phyloP scores from a whole-genome alignment of 2,113 vertebrate species.

The Orientallactaga bullata region DNA sequence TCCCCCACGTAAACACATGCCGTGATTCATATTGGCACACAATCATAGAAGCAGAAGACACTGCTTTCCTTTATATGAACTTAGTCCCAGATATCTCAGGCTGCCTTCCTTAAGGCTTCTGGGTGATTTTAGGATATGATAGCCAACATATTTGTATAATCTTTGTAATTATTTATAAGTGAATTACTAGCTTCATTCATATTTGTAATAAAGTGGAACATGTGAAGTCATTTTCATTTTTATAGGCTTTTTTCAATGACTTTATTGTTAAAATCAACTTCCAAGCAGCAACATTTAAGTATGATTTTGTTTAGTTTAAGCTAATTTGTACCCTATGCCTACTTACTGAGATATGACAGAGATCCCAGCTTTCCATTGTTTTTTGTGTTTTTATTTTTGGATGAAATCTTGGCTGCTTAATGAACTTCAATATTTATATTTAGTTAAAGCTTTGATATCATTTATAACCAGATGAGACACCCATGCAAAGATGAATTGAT shows the following conservation, averaged over 20 bases:
- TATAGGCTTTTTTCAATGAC: conserved; percentile 42
- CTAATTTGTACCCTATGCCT: conserved; percentile 48
- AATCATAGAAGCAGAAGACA: neutral
- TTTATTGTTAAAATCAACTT: conserved; percentile 58
- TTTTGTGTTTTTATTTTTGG: conserved; percentile 63
- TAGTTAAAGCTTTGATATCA: conserved; percentile 78
- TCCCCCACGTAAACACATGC: neutral
- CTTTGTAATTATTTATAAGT: conserved; percentile 47
- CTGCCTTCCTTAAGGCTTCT: neutral
- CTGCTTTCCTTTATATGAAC: neutral
- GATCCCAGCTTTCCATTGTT: conserved; percentile 43
- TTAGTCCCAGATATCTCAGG: neutral
- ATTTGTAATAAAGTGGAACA: conserved; percentile 56
- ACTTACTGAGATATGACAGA: conserved; percentile 65
- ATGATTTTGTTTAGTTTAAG: conserved; percentile 67
- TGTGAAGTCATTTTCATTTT: conserved; percentile 59
- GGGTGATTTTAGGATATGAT: neutral
- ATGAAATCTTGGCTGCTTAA: conserved; percentile 75
- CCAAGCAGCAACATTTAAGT: conserved; percentile 64
- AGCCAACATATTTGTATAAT: conserved; percentile 30
- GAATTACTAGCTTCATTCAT: conserved; percentile 59
- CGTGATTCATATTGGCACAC: neutral
- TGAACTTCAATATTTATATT: conserved; percentile 80
- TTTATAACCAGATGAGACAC: conserved; percentile 81
- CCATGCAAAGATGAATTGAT: conserved; percentile 80